These are phyloP conservation scores for Peromyscus melanophrys DNA, from an alignment of 2,797 vertebrate species.

Conservation along the genomic window DNA sequence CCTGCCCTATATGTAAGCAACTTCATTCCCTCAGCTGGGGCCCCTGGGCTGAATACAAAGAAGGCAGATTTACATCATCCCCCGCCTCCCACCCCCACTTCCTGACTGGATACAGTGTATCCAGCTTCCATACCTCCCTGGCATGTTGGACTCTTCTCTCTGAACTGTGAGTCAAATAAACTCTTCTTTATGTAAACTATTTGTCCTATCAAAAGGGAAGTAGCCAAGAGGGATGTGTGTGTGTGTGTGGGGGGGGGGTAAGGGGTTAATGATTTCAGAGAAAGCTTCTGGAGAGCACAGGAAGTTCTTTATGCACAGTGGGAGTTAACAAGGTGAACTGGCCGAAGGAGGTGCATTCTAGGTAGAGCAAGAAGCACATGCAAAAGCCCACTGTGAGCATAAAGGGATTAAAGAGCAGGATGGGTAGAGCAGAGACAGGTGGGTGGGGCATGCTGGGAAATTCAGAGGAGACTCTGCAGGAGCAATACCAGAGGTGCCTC, in stretches of 20 bases:
- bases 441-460: background rate
- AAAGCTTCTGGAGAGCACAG: background rate
- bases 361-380: background rate
- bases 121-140: background rate
- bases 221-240: background rate
- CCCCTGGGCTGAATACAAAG: background rate
- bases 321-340: background rate
- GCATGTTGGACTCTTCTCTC: background rate
- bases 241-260: background rate
- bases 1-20: background rate
- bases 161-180: background rate
- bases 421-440: background rate
- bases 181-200: background rate
- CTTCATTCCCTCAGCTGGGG: background rate
- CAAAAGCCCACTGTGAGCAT: background rate
- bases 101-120: background rate
- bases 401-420: background rate
- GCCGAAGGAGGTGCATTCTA: background rate
- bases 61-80: too few relatives aligned
- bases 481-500: background rate
- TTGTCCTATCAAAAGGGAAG: background rate
- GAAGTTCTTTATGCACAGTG: background rate
- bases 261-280: background rate
- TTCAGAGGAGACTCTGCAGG: background rate
- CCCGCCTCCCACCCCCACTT: fast-evolving